A percentile compares a stretch with the other conserved stretches of the same genome.
phyloP scores from a whole-genome alignment of 30 jellyfish, hydroid and myxozoan species.

The Aurelia aurita region DNA sequence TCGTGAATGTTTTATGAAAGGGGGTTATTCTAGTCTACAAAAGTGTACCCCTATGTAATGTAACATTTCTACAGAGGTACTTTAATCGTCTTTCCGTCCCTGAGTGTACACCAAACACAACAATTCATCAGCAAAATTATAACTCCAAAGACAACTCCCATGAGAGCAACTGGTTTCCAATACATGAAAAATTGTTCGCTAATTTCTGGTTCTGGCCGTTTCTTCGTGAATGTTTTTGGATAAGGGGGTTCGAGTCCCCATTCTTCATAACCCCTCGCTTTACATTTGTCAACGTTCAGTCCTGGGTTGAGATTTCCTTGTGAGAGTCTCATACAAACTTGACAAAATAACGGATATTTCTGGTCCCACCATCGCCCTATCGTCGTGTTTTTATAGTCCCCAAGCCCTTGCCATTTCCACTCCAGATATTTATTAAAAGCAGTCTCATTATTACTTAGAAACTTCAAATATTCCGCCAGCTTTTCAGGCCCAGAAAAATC shows the following conservation, averaged over 20 bases:
- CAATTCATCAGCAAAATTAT: slow-evolving; percentile 47
- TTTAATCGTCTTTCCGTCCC: slow-evolving; percentile 3
- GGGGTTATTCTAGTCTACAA: no score
- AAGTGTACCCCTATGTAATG: no score
- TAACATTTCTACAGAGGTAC: slow-evolving; percentile 30
- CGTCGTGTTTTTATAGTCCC: slow-evolving; percentile 86
- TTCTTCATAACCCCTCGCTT: slow-evolving; percentile 84
- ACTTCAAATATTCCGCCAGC: slow-evolving; percentile 86
- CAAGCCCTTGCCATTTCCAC: slow-evolving; percentile 94
- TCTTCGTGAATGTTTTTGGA: slow-evolving; percentile 41
- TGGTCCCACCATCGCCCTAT: slow-evolving; percentile 99
- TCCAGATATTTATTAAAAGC: slow-evolving; percentile 83
- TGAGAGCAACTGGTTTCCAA: slow-evolving; percentile 57
- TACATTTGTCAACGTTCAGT: slow-evolving; percentile 83
- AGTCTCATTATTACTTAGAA: slow-evolving; percentile 87
- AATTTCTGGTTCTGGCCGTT: slow-evolving; percentile 37
- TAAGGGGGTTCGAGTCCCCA: slow-evolving; percentile 87
- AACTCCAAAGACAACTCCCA: slow-evolving; percentile 35
- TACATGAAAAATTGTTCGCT: slow-evolving; percentile 45
- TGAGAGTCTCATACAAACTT: slow-evolving; percentile 96
- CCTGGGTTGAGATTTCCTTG: slow-evolving; percentile 96
- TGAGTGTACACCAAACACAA: slow-evolving; percentile 48
- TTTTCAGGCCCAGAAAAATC: slow-evolving; percentile 87
- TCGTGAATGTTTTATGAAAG: no score
- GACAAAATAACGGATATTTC: slow-evolving; percentile 93